Base-by-base conservation (phyloP, 2,888 invertebrate species). In the Eudasyphora cyanicolor region DNA sequence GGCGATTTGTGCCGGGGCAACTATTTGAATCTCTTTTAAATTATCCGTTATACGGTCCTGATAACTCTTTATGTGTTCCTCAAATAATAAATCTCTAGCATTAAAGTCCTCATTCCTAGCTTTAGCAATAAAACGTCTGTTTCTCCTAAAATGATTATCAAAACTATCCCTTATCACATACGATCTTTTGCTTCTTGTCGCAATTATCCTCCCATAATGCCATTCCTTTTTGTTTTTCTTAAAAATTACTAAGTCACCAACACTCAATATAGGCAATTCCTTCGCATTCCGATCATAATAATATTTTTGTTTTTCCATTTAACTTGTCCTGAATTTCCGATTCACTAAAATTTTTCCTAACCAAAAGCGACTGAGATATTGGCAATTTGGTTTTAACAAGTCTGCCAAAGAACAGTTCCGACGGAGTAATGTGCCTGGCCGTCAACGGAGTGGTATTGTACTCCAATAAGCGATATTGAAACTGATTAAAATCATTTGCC, bases 71-170 rank as follows among this genome's bases (percentile, higher is more conserved):
- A n/a, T n/a, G n/a, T n/a, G n/a, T n/a, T n/a, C n/a, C n/a, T n/a
- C n/a, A n/a, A n/a, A n/a, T n/a, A 71, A 71, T 27, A 71, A 71
- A 71, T 71, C 71, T 29, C 71, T 71, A 14, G 71, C 71, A 71
- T 51, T 71, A 27, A 71, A 51, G 49, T 71, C 71, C 12, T 71
- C 17, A 29, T 49, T 71, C 17, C 51, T 24, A 49, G 71, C 51
- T n/a, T 38, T 38, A 42, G 21, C 69, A 69, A 62, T 62, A 62
- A 62, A 62, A 27, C 62, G 21, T 2, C 62, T 21, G 27, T 62
- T 62, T 2, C 27, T 21, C 27, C 62, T 62, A 24, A 62, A 62
- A n/a, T 62, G 62, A 27, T 21, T 62, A 6, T 62, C 27, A 62
- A 62, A 62, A 62, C 5, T 24, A 62, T 62, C 62, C 10, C 62